Conservation (phyloP, 1,140 invertebrate genomes). For the Leptoteleia sp. region DNA sequence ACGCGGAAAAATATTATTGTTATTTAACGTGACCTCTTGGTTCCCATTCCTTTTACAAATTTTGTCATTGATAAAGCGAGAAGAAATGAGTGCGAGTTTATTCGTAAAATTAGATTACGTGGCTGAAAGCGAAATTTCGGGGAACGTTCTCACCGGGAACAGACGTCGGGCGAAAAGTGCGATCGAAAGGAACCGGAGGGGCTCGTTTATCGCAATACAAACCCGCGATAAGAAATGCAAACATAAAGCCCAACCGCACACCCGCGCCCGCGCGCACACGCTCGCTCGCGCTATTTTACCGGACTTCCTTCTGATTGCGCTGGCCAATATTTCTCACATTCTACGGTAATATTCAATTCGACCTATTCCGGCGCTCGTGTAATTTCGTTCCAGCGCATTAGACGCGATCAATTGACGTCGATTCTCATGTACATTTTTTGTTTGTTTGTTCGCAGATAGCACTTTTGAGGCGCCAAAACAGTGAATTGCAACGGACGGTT, state of each 20-base stretch:
- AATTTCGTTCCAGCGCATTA: too few relatives aligned
- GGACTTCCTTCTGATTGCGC: slow-evolving; percentile 80
- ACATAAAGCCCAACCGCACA: slow-evolving; percentile 76
- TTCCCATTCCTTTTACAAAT: too few relatives aligned
- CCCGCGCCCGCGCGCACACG: too few relatives aligned
- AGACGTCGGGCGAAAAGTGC: slow-evolving; percentile 26
- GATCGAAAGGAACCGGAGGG: slow-evolving; percentile 62
- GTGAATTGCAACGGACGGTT: slow-evolving; percentile 75
- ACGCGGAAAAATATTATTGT: too few relatives aligned
- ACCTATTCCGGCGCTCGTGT: too few relatives aligned
- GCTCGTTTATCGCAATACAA: slow-evolving; percentile 78
- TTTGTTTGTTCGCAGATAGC: slow-evolving; percentile 70
- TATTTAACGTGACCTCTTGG: too few relatives aligned
- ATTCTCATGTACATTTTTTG: too few relatives aligned
- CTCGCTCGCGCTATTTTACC: slow-evolving; percentile 74
- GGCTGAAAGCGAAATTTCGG: slow-evolving; percentile 32
- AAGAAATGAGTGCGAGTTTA: too few relatives aligned
- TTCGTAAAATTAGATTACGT: slow-evolving; percentile 23
- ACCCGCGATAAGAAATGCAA: slow-evolving; percentile 80
- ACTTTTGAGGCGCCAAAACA: slow-evolving; percentile 74
- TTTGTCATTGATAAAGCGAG: too few relatives aligned
- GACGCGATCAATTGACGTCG: too few relatives aligned
- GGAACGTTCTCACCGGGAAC: slow-evolving; percentile 33
- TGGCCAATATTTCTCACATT: too few relatives aligned
- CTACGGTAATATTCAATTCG: too few relatives aligned